Base-by-base conservation (phyloP, 2,113 vertebrate species). In the Brachyhypopomus occidentalis region DNA sequence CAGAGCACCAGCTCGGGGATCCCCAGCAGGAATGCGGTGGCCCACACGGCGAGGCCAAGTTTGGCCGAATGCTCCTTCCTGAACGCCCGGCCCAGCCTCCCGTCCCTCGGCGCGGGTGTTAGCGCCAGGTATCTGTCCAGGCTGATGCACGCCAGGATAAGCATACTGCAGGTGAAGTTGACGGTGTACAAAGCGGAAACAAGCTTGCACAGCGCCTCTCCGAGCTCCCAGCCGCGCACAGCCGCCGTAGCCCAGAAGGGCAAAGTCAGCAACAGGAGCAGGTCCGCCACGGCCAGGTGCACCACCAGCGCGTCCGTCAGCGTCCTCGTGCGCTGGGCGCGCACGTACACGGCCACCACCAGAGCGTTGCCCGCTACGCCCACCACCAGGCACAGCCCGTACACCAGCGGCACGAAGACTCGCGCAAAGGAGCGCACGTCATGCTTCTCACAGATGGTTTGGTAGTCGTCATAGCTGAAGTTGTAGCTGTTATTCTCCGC, bases 111-210 rank as follows among this genome's bases (percentile, higher is more conserved):
- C 72, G 23, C 78, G 36, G 83, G 80, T 12, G 23, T 86, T n/a
- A 94, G 82, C 0, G 95, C 94, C 58, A 90, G 84, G 38, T 96
- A 95, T 20, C 96, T 94, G 36, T 99, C 97, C 75, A 97, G 58
- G 1, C 97, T 98, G 89, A 99, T 95, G 62, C 95, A 97, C 27
- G 96, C 96, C 88, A 99, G 89, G 75, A 99, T 93, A 84, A 96
- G 89, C 96, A 98, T 99, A 82, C 96, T 93, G 36, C 95, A 95
- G 79, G 94, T 95, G 87, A 99, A 99, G 85, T 96, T 99, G 48
- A 94, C 88, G 0, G 94, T 95, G 80, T 97, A 98, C 63, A 95
- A 88, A 6, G 94, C 93, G 0, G 96, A 95, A 4, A 95, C 88
- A 0, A 96, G 78, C 89, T 97, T 98, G 84, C 97, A 99, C 86